Base-by-base conservation (phyloP, 2,797 vertebrate genomes). In the Silurus aristotelis region DNA sequence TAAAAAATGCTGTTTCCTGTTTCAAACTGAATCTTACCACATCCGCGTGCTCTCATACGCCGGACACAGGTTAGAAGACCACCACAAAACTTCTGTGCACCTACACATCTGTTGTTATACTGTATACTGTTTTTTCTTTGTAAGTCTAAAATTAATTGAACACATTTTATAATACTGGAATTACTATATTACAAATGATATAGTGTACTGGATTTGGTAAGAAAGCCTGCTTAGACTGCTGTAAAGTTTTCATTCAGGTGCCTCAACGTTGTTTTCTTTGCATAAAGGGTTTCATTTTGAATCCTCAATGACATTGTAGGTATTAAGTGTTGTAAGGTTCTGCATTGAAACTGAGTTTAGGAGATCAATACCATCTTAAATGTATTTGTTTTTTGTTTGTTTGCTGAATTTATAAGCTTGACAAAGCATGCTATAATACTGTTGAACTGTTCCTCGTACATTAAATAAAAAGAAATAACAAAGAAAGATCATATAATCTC, bases 1-100 rank as follows among this genome's bases (percentile, higher is more conserved):
- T 63, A 78, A 83, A 38, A 27, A 60, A 31, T 52, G 31, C 56
- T 84, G 80, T 83, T 90, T 90, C 89, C 89, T 90, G 89, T 88
- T 88, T 88, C 63, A 87, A 86, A 84, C 86, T 87, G 71, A 86
- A 83, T 68, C n/a, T 27, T 77, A 87, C 88, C 87, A 84, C 87
- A 88, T 89, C 87, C 89, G 85, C 27, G 82, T 84, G 77, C 55
- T 22, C 55, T 22, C 55, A 55, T 73, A 27, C 31, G 64, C 84
- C 43, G 89, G 87, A 88, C 87, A 87, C 77, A 79, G 43, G 66
- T 66, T 22, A 86, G 63, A 60, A 83, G 87, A 88, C 87, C 87
- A 87, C 87, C 81, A 68, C 86, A 89, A 85, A 87, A 76, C 81
- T 70, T 77, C 78, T 71, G 70, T 27, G 22, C 31, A n/a, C 1